Evolutionary conservation across 1,140 invertebrate genomes (phyloP).

Genomic region (Heliconius nattereri): DNA sequence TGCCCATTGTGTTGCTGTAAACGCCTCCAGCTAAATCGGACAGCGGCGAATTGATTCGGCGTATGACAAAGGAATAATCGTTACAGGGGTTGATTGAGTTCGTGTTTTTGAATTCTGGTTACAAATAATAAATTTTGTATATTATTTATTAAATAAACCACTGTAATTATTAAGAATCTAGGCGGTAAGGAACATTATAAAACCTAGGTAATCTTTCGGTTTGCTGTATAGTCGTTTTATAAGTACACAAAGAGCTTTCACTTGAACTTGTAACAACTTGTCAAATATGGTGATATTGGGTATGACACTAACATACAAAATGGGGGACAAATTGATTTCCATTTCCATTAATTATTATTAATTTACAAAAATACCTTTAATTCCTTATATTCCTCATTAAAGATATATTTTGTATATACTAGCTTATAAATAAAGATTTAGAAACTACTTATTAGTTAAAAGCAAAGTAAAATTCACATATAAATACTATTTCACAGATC

Average conservation of each 20-base stretch:
- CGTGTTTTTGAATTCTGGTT: slow-evolving; percentile 22
- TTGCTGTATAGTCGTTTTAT: too few relatives aligned
- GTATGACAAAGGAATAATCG: slow-evolving; percentile 37
- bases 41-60: slow-evolving; percentile 41
- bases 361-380: too few relatives aligned
- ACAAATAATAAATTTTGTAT: slow-evolving; percentile 5
- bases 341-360: too few relatives aligned
- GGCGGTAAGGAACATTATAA: too few relatives aligned
- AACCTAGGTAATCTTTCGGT: too few relatives aligned
- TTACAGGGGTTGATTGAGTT: slow-evolving; percentile 34
- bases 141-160: neutral
- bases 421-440: neutral
- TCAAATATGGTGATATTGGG: too few relatives aligned
- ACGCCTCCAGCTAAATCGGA: slow-evolving; percentile 47
- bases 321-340: too few relatives aligned
- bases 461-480: neutral
- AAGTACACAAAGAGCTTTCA: neutral
- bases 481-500: neutral
- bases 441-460: neutral
- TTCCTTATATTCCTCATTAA: too few relatives aligned
- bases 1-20: slow-evolving; percentile 45
- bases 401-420: too few relatives aligned
- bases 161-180: neutral
- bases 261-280: neutral
- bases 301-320: neutral